Conservation (phyloP, 2,888 invertebrate species). For the Bellardia pandia region DNA sequence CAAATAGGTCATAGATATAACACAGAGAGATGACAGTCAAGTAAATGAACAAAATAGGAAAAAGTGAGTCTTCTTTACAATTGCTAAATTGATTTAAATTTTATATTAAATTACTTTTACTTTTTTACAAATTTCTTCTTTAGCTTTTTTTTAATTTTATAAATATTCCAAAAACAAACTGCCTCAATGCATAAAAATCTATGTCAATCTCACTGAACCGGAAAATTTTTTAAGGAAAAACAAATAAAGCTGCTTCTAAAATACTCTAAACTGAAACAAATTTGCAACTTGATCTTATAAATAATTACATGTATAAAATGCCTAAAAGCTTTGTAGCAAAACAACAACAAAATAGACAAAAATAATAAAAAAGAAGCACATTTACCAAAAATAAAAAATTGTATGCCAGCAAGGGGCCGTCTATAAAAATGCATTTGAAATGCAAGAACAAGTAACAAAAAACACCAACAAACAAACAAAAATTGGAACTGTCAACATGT, state of each 20-base stretch:
- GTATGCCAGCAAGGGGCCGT: constrained; percentile 26
- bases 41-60: no score
- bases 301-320: constrained; percentile 59
- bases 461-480: constrained; percentile 39
- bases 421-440: constrained; percentile 14
- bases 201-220: constrained; percentile 70
- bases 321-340: constrained; percentile 50
- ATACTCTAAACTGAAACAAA: constrained; percentile 53
- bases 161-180: constrained; percentile 1
- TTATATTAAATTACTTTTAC: no score
- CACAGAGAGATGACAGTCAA: no score
- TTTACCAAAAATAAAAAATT: constrained; percentile 17
- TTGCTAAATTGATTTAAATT: no score
- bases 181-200: constrained; percentile 51
- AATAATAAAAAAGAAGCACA: constrained; percentile 35
- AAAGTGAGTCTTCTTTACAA: no score
- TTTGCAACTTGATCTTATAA: constrained; percentile 73
- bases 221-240: constrained; percentile 41
- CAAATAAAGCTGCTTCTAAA: constrained; percentile 23
- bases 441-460: constrained; percentile 30
- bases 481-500: constrained; percentile 70
- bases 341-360: constrained; percentile 12
- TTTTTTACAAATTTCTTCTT: no score
- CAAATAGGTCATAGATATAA: no score
- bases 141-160: no score